Base-by-base conservation (phyloP, 2,888 invertebrate species). In the Synergus japonicus region DNA sequence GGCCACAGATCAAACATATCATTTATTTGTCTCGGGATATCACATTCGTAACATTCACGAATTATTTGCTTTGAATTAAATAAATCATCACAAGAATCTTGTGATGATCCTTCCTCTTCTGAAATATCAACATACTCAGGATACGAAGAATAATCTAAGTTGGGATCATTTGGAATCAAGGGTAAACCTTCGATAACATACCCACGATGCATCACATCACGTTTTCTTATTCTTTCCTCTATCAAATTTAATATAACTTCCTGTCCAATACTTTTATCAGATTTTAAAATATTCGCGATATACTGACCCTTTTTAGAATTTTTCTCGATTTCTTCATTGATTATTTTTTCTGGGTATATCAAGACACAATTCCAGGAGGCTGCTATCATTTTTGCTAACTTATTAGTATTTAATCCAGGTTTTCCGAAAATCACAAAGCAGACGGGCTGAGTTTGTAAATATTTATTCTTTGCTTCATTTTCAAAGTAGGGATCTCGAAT, bases 141-240 rank as follows among this genome's bases (percentile, higher is more conserved):
- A 60, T 60, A 60, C 29, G 82, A 83, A 13, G 85, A 82, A 18
- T 83, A 82, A 78, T 89, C 84, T 78, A 91, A 90, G 15, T 78
- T 78, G 9, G 92, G 81, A 78, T 90, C 87, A 76, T 93, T 93
- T 3, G 93, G 93, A n/a, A 95, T 92, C 58, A 96, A 88, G 29
- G 96, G 96, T 82, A 96, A 91, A 9, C 95, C 95, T 79, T 94
- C 94, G 83, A 96, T 89, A 3, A 96, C 93, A 92, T 94, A 95
- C 10, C 96, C 96, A 87, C 94, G 92, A 86, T 95, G 94, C 85
- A 92, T 89, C 18, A 94, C 92, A 43, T 93, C 92, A 79, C 93
- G 92, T 29, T 93, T 93, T 69, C 92, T 89, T 1, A 95, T 83
- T 86, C 94, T 94, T 76, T 90, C 91, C 84, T 94, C 92, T 13